These are phyloP conservation scores for Macrotus californicus DNA, from an alignment of 2,113 vertebrate species.

Conservation along the genomic window DNA sequence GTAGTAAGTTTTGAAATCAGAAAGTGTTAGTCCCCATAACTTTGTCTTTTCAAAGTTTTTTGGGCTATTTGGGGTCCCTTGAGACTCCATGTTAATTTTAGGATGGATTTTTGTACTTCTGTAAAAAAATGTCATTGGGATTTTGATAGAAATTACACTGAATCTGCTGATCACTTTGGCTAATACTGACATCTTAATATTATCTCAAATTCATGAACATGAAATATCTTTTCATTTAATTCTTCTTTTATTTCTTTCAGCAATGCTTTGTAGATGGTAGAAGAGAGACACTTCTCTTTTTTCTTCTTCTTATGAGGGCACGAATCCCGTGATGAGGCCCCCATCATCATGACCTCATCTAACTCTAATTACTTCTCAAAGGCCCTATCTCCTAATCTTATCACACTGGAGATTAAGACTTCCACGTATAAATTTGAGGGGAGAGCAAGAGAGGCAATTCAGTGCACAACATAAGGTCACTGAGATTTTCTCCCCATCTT, in stretches of 20 bases:
- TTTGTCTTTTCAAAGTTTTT: neutral
- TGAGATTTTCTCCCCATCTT: neutral
- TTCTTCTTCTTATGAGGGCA: neutral
- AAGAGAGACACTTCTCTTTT: neutral
- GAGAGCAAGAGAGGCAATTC: neutral
- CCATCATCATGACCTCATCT: too few species aligned
- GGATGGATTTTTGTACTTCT: neutral
- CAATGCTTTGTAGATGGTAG: neutral
- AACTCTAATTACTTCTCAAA: neutral
- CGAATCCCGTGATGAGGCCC: neutral
- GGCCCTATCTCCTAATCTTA: neutral
- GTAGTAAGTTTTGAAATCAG: neutral
- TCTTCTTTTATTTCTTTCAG: neutral
- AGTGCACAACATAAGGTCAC: neutral
- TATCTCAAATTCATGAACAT: neutral
- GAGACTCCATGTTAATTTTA: neutral
- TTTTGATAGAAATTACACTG: too few species aligned
- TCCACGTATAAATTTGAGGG: neutral
- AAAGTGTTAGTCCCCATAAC: neutral
- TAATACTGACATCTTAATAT: neutral
- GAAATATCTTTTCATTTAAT: too few species aligned
- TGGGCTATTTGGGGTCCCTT: neutral
- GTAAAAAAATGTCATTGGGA: neutral
- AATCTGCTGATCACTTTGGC: neutral
- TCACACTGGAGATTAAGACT: neutral